These are phyloP conservation scores for Takifugu bimaculatus DNA, from an alignment of 2,113 vertebrate genomes.

Conservation along the genomic window DNA sequence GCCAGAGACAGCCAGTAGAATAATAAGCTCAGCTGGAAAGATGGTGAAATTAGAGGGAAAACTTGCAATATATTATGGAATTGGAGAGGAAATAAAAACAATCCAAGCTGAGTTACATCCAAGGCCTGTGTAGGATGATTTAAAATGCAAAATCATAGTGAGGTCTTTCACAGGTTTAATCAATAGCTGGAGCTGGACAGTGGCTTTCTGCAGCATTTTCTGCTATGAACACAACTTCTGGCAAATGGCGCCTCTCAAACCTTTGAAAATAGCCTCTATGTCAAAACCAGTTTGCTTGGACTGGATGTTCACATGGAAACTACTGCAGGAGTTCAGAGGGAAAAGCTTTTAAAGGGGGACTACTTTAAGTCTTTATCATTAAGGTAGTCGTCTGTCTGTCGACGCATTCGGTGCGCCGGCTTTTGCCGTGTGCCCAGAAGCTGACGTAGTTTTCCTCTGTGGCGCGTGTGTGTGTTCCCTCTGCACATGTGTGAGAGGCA, in stretches of 20 bases:
- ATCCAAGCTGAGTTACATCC: not conserved
- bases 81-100: not conserved
- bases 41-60: too few relatives aligned
- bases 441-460: constrained; percentile 52
- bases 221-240: constrained; percentile 27
- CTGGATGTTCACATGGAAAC: constrained; percentile 49
- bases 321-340: constrained; percentile 38
- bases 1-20: too few relatives aligned
- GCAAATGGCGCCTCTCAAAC: constrained; percentile 43
- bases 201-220: constrained; percentile 34
- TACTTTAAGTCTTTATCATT: constrained; percentile 60
- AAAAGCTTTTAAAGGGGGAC: constrained; percentile 33
- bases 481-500: not conserved
- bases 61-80: too few relatives aligned
- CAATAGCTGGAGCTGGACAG: not conserved
- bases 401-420: constrained; percentile 37
- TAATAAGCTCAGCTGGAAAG: too few relatives aligned
- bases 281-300: constrained; percentile 57
- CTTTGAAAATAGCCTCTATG: constrained; percentile 56
- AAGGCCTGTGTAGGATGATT: too few relatives aligned
- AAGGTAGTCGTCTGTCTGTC: constrained; percentile 59
- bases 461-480: constrained; percentile 17
- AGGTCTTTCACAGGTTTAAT: too few relatives aligned
- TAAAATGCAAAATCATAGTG: too few relatives aligned
- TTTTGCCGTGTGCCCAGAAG: constrained; percentile 36